Conservation (phyloP, 2,113 vertebrate genomes). For the Campylomormyrus tamandua region DNA sequence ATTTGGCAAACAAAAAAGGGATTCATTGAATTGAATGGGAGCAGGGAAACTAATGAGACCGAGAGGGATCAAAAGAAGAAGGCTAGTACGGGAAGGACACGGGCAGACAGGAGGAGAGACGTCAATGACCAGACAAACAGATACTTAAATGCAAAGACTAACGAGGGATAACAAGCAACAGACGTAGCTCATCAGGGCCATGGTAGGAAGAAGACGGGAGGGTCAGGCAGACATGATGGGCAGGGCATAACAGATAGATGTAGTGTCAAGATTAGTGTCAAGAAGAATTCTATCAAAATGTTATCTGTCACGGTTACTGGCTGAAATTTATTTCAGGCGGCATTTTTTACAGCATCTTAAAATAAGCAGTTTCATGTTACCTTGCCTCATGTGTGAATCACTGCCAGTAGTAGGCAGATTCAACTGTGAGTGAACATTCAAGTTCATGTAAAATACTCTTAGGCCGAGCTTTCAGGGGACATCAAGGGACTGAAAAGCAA, state of each 20-base stretch:
- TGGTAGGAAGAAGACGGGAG: not conserved
- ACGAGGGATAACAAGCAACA: not conserved
- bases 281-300: not conserved
- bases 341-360: not conserved
- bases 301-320: not conserved
- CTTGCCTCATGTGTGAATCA: not conserved
- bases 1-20: not conserved
- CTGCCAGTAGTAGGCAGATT: conserved; percentile 2
- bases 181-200: not conserved
- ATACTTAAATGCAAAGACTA: not conserved
- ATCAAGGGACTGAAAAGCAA: not conserved
- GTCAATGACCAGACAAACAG: not conserved
- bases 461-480: not conserved
- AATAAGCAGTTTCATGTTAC: not conserved
- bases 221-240: not conserved
- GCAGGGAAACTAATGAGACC: not conserved
- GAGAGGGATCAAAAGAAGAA: not conserved
- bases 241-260: not conserved
- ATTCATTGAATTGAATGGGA: not conserved
- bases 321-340: not conserved
- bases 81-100: not conserved
- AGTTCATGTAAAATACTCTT: not conserved
- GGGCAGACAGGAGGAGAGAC: not conserved
- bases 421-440: not conserved
- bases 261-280: not conserved